These are phyloP conservation scores for Orycteropus afer DNA, from an alignment of 2,113 vertebrate genomes.

Conservation along the genomic window DNA sequence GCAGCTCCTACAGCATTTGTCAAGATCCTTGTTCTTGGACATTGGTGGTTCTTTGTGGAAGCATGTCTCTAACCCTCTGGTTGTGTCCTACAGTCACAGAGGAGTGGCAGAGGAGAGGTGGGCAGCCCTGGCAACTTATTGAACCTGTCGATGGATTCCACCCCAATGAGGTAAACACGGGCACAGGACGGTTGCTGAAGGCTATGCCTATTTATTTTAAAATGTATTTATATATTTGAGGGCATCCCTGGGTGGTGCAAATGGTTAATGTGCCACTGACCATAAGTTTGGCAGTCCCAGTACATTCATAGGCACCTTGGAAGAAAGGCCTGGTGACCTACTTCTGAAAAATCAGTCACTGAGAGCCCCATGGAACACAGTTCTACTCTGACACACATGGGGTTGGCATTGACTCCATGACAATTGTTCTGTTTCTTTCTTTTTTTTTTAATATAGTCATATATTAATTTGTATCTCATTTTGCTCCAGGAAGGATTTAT, in stretches of 20 bases:
- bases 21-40: neutral
- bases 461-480: neutral
- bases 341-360: neutral
- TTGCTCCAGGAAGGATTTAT: neutral
- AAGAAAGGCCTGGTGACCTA: neutral
- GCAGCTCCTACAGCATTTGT: neutral
- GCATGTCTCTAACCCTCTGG: neutral
- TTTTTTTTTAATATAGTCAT: neutral
- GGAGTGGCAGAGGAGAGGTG: constrained; percentile 84
- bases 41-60: rapidly evolving
- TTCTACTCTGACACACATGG: neutral
- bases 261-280: neutral
- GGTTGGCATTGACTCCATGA: neutral
- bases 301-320: neutral
- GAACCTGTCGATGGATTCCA: constrained; percentile 88
- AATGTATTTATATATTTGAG: neutral
- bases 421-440: too few relatives aligned
- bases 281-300: neutral
- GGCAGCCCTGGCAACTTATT: constrained; percentile 86
- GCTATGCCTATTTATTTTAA: too few relatives aligned
- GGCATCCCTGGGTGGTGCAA: neutral
- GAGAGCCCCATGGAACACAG: neutral
- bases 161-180: constrained; percentile 85
- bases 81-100: constrained; percentile 72
- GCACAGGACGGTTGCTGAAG: rapidly evolving